Evolutionary conservation across 1,140 invertebrate species (phyloP).

Genomic region (Euglossa dilemma): DNA sequence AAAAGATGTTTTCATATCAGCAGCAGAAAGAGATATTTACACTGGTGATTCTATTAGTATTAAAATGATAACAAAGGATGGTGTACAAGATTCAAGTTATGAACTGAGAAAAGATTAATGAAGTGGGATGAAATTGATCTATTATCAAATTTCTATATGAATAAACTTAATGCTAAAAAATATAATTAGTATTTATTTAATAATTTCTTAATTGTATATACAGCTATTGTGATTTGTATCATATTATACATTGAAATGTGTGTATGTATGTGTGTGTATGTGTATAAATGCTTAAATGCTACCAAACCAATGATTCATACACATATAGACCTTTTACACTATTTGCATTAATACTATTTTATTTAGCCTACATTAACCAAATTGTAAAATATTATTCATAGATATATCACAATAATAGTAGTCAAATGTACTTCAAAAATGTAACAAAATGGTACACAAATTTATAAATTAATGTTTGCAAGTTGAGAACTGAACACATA

Average conservation of each 20-base stretch:
- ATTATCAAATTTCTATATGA: conserved; percentile 22
- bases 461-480: conserved; percentile 56
- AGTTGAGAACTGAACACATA: conserved; percentile 14
- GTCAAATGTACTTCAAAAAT: conserved; percentile 49
- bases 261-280: conserved; percentile 9
- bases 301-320: conserved; percentile 34
- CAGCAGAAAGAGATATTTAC: conserved; percentile 98
- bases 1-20: conserved; percentile 98
- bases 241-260: conserved; percentile 26
- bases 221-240: conserved; percentile 27
- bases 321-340: conserved; percentile 31
- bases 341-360: conserved; percentile 41
- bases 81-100: conserved; percentile 88
- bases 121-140: conserved; percentile 17
- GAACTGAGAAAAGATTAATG: conserved; percentile 91
- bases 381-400: conserved; percentile 14
- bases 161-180: conserved; percentile 49
- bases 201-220: conserved; percentile 43
- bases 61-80: conserved; percentile 95
- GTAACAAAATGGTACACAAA: conserved; percentile 52
- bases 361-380: conserved; percentile 34
- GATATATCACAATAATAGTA: conserved; percentile 50
- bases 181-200: conserved; percentile 49
- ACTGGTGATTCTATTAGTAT: conserved; percentile 96
- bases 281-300: conserved; percentile 30